Evolutionary conservation across 2,888 invertebrate genomes (phyloP).

Genomic region (Hyposoter dolosus): DNA sequence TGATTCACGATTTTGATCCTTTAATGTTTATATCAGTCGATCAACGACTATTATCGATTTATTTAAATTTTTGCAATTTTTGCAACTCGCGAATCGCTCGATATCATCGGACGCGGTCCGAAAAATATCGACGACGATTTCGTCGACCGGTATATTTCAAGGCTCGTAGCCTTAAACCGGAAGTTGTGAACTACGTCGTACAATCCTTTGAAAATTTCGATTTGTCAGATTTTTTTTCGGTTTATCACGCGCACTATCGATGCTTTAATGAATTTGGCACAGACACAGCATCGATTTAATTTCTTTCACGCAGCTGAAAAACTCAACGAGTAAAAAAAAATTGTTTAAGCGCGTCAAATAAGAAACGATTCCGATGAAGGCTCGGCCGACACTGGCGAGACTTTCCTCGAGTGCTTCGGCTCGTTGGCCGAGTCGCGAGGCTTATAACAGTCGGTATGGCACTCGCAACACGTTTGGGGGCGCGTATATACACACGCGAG

Average conservation of each 20-base stretch:
- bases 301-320: slow-evolving; percentile 2
- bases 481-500: slow-evolving; percentile 20
- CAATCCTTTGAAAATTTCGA: not conserved
- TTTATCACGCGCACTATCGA: slow-evolving; percentile 33
- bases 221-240: slow-evolving; percentile 5
- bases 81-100: not conserved
- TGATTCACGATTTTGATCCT: not conserved
- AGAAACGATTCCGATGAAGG: slow-evolving; percentile 66
- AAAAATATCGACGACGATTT: slow-evolving; percentile 29
- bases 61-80: not conserved
- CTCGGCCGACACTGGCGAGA: slow-evolving; percentile 67
- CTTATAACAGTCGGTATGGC: slow-evolving; percentile 52
- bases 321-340: slow-evolving; percentile 4
- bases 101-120: slow-evolving; percentile 16
- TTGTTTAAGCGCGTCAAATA: slow-evolving; percentile 35
- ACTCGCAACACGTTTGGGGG: slow-evolving; percentile 27
- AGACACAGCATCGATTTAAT: slow-evolving; percentile 7
- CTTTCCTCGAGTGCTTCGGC: slow-evolving; percentile 66
- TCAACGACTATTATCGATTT: slow-evolving; percentile 9
- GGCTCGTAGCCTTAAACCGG: not conserved
- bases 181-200: slow-evolving; percentile 6
- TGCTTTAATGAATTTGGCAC: slow-evolving; percentile 29
- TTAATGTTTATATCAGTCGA: not conserved
- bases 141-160: slow-evolving; percentile 19
- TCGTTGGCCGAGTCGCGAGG: slow-evolving; percentile 59